Conservation (phyloP, 2,113 vertebrate genomes). For the Podiceps cristatus region DNA sequence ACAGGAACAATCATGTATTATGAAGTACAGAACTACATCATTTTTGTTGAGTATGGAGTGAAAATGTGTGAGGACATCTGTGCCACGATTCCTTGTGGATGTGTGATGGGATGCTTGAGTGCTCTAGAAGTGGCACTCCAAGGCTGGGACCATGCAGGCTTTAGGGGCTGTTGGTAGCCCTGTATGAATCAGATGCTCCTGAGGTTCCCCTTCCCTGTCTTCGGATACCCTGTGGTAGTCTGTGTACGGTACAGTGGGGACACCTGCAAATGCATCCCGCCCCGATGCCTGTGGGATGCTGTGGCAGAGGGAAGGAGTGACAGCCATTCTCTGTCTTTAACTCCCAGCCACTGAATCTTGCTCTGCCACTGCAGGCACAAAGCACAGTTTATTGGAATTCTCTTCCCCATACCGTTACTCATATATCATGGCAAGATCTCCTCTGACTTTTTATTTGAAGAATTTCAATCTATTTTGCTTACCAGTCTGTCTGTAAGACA, state of each 20-base stretch:
- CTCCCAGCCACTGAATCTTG: neutral
- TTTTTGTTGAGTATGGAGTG: neutral
- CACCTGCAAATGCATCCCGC: neutral
- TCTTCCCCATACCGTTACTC: neutral
- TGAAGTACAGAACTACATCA: neutral
- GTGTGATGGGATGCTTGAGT: no score
- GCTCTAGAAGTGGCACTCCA: neutral
- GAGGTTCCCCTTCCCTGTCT: neutral
- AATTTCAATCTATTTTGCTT: neutral
- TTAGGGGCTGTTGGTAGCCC: neutral
- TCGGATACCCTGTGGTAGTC: neutral
- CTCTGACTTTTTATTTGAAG: neutral
- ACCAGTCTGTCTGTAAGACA: neutral
- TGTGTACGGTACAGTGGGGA: neutral
- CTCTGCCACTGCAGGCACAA: neutral
- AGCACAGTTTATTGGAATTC: neutral
- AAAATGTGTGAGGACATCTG: neutral
- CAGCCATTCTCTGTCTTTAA: neutral
- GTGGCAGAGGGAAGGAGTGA: neutral
- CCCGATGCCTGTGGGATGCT: neutral
- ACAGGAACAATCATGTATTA: neutral
- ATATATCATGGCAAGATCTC: neutral
- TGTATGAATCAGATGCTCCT: neutral
- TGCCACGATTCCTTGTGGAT: neutral
- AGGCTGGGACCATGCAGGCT: neutral